A percentile compares a stretch with the other conserved stretches of the same genome.
These are phyloP conservation scores for Morelia viridis DNA, from an alignment of 2,797 vertebrate genomes.

Conservation along the genomic window DNA sequence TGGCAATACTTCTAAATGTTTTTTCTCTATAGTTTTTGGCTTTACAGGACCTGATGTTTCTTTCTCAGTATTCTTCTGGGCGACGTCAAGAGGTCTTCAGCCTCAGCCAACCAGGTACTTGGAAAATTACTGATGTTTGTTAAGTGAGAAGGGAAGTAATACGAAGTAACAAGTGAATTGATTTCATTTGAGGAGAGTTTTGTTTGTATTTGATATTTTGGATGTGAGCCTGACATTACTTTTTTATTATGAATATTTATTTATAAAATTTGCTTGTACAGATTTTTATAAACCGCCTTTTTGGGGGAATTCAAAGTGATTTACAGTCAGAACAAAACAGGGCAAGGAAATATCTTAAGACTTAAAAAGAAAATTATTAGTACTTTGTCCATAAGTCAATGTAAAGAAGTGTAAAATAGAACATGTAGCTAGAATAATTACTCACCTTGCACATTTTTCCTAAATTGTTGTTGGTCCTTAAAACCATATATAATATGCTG, in stretches of 20 bases:
- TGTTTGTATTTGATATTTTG: slow-evolving; percentile 8
- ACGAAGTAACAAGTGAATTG: neutral
- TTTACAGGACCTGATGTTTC: slow-evolving; percentile 90
- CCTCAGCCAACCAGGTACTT: slow-evolving; percentile 94
- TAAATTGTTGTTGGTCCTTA: neutral
- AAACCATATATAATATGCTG: neutral
- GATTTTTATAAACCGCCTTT: neutral
- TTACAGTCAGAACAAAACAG: neutral
- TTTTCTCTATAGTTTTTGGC: slow-evolving; percentile 85
- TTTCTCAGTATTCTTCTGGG: slow-evolving; percentile 89
- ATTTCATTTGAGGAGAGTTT: neutral
- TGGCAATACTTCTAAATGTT: neutral
- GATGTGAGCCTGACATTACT: neutral
- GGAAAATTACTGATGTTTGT: neutral
- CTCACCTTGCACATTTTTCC: neutral
- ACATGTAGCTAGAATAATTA: slow-evolving; percentile 12
- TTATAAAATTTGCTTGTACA: neutral
- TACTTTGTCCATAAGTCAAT: neutral
- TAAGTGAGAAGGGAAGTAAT: neutral
- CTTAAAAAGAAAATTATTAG: slow-evolving; percentile 9
- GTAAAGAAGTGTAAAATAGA: neutral
- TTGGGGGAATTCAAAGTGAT: neutral
- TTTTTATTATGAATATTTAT: neutral
- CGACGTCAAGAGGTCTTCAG: slow-evolving; percentile 91
- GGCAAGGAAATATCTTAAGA: neutral